These are phyloP conservation scores for Panthera leo DNA, from an alignment of 2,113 vertebrate species.

Conservation along the genomic window DNA sequence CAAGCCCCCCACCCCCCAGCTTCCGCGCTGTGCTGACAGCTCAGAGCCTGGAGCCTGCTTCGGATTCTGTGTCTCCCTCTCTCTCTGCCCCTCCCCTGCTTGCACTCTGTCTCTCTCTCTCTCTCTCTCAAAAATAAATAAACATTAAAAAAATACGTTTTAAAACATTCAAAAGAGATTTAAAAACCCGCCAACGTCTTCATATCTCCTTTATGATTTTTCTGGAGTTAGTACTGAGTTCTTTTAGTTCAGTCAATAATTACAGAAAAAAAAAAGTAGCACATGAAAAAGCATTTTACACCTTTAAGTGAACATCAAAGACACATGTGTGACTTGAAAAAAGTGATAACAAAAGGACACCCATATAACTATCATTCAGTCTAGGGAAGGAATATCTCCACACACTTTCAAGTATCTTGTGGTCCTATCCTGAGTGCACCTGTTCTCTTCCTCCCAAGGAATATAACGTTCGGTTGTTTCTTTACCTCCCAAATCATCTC, in stretches of 20 bases:
- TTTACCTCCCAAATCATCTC: not conserved
- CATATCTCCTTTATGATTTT: not conserved
- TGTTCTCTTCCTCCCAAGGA: not conserved
- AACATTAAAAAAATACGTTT: too few species aligned
- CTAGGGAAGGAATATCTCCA: not conserved
- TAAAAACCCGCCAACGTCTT: not conserved
- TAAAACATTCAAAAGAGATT: not conserved
- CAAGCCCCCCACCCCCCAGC: too few species aligned
- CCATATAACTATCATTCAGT: too few species aligned
- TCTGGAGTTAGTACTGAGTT: not conserved
- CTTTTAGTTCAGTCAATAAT: not conserved
- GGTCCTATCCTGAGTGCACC: not conserved
- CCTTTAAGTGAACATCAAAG: not conserved
- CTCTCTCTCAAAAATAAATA: too few species aligned
- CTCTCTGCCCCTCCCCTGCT: too few species aligned
- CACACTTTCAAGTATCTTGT: rapidly evolving
- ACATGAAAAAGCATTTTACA: not conserved
- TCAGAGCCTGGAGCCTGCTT: too few species aligned
- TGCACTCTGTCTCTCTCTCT: too few species aligned
- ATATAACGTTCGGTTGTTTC: not conserved
- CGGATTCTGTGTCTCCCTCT: too few species aligned
- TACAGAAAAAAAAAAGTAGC: not conserved
- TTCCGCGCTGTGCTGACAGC: too few species aligned
- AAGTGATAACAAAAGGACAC: not conserved
- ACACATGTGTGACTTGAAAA: not conserved